Evolutionary conservation across 2,888 invertebrate species (phyloP).

Genomic region (Ctenicera cuprea): DNA sequence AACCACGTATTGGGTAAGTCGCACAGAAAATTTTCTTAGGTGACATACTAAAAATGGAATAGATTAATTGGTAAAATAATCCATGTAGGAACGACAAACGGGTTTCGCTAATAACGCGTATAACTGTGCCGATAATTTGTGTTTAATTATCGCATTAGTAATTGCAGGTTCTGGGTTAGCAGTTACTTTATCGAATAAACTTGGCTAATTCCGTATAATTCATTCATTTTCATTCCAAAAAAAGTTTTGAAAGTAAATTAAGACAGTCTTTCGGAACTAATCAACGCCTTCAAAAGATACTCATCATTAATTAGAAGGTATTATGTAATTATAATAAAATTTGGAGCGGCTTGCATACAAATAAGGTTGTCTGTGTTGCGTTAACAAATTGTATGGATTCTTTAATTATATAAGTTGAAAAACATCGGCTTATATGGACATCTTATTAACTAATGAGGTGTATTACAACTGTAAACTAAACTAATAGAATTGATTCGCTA

Average conservation of each 20-base stretch:
- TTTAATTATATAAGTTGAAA: neutral
- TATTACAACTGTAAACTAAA: neutral
- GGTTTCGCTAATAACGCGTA: constrained; percentile 18
- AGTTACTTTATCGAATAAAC: neutral
- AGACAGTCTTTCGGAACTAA: neutral
- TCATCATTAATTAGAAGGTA: constrained; percentile 3
- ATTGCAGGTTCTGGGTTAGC: constrained; percentile 29
- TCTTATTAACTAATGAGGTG: neutral
- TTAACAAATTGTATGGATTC: constrained; percentile 1
- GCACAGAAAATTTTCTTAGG: neutral
- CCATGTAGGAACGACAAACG: constrained; percentile 10
- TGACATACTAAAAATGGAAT: constrained; percentile 24
- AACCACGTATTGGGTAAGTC: neutral
- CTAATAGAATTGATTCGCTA: constrained; percentile 1
- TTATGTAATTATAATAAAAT: constrained; percentile 6
- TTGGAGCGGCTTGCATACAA: constrained; percentile 3
- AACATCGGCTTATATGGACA: neutral
- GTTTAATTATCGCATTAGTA: constrained; percentile 23
- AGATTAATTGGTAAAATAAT: constrained; percentile 17
- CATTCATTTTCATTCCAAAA: neutral
- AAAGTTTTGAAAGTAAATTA: neutral
- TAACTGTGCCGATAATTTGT: constrained; percentile 27
- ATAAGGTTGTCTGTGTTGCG: neutral
- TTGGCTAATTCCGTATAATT: neutral
- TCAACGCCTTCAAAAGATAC: neutral